Conservation (phyloP, 2,113 vertebrate genomes). For the Oxygymnocypris stewartii region DNA sequence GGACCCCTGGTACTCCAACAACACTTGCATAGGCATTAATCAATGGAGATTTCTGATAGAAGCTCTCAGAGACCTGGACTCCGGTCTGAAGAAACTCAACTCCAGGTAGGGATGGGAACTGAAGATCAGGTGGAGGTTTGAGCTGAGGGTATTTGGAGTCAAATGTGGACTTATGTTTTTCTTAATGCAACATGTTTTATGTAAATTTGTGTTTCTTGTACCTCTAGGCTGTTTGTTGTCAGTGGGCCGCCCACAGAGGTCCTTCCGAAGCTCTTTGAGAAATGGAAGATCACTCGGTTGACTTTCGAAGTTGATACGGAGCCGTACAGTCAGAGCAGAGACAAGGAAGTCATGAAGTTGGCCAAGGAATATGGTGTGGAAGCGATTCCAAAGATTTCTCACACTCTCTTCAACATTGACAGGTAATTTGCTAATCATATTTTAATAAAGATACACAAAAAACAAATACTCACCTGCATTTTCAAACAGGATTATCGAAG, state of each 20-base stretch:
- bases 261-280: slow-evolving; percentile 67
- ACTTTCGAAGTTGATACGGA: slow-evolving; percentile 75
- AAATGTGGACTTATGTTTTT: not conserved
- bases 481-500: slow-evolving; percentile 69
- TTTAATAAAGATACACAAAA: not conserved
- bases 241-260: slow-evolving; percentile 70
- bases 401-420: slow-evolving; percentile 72
- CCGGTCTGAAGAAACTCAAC: slow-evolving; percentile 69
- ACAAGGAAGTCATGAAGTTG: slow-evolving; percentile 59
- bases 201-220: slow-evolving; percentile 28
- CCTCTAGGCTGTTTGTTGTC: slow-evolving; percentile 71
- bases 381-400: slow-evolving; percentile 71
- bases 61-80: slow-evolving; percentile 70
- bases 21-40: slow-evolving; percentile 58
- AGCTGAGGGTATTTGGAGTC: not conserved
- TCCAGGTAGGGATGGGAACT: slow-evolving; percentile 64
- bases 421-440: slow-evolving; percentile 55
- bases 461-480: not conserved
- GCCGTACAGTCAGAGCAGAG: slow-evolving; percentile 64
- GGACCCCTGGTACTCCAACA: slow-evolving; percentile 65
- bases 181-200: not conserved
- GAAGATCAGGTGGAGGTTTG: not conserved
- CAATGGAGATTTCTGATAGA: slow-evolving; percentile 69
- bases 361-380: slow-evolving; percentile 63
- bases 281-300: slow-evolving; percentile 68